Percentiles rank a stretch among this genome's conserved stretches.
phyloP scores from a whole-genome alignment of 2,113 vertebrate species.

The Neotoma lepida region DNA sequence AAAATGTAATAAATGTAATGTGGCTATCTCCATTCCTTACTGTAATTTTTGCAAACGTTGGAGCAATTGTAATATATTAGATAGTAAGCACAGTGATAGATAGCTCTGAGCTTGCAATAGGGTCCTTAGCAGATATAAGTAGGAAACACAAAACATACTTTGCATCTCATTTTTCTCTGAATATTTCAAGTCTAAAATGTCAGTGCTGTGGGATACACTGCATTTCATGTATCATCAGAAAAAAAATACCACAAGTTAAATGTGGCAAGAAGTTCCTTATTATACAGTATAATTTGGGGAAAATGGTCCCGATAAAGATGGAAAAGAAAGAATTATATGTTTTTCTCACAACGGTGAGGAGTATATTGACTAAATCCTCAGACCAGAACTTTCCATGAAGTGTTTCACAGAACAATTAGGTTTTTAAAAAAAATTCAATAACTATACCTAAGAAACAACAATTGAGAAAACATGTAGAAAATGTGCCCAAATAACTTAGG shows the following conservation, averaged over 20 bases:
- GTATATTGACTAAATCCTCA: background rate
- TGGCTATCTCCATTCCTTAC: background rate
- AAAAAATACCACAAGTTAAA: background rate
- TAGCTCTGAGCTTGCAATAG: background rate
- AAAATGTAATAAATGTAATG: background rate
- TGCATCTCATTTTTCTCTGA: background rate
- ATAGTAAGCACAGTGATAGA: background rate
- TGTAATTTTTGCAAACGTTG: constrained; percentile 7
- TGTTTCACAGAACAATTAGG: background rate
- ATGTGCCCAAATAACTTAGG: background rate
- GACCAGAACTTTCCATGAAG: background rate
- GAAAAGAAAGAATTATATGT: background rate
- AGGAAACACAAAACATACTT: background rate
- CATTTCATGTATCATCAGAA: background rate
- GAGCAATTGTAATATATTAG: background rate
- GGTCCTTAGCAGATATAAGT: background rate
- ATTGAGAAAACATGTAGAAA: background rate
- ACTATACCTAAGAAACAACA: background rate
- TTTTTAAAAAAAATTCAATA: background rate
- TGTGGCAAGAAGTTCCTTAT: background rate
- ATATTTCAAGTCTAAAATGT: background rate
- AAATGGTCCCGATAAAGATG: background rate
- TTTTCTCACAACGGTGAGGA: background rate
- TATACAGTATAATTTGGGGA: background rate
- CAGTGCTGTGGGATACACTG: background rate